Evolutionary conservation across 53 echinoderm and acorn worm species (phyloP).

Genomic region (Echinometra lucunter): DNA sequence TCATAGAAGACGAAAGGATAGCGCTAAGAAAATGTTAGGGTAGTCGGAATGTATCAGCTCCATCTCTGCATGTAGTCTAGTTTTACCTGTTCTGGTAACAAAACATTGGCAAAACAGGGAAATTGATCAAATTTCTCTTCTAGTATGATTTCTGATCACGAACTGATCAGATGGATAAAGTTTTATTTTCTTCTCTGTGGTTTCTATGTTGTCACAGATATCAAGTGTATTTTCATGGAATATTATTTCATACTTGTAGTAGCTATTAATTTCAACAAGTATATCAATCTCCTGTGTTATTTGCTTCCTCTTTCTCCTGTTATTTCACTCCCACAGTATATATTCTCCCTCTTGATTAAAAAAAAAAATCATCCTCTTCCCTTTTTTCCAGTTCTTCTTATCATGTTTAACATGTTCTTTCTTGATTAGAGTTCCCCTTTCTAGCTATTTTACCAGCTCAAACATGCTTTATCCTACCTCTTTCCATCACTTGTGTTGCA

Average conservation of each 20-base stretch:
- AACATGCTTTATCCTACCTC: not conserved
- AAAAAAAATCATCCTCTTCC: not conserved
- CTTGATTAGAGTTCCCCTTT: not conserved
- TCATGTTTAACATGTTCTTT: not conserved
- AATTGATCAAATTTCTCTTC: not conserved
- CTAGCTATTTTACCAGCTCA: not conserved
- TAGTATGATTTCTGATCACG: not conserved
- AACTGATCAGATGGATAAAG: not conserved
- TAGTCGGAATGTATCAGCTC: not conserved
- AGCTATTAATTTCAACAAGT: conserved; percentile 5
- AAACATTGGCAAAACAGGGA: not conserved
- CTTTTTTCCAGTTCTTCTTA: not conserved
- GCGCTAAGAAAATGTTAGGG: not conserved
- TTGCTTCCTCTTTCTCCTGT: conserved; percentile 37
- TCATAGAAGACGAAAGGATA: not conserved
- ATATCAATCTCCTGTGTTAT: not conserved
- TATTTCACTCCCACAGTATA: not conserved
- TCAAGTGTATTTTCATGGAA: conserved; percentile 11
- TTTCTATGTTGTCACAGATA: not conserved
- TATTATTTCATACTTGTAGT: conserved; percentile 6
- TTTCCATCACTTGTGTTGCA: too few species aligned
- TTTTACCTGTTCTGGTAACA: not conserved
- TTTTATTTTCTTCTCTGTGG: not conserved
- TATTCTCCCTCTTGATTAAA: not conserved
- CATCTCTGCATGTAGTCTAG: not conserved